Evolutionary conservation across 1,140 invertebrate species (phyloP), one percentile per base, ranked within the genome.

Genomic region (Anadara kagoshimensis): DNA sequence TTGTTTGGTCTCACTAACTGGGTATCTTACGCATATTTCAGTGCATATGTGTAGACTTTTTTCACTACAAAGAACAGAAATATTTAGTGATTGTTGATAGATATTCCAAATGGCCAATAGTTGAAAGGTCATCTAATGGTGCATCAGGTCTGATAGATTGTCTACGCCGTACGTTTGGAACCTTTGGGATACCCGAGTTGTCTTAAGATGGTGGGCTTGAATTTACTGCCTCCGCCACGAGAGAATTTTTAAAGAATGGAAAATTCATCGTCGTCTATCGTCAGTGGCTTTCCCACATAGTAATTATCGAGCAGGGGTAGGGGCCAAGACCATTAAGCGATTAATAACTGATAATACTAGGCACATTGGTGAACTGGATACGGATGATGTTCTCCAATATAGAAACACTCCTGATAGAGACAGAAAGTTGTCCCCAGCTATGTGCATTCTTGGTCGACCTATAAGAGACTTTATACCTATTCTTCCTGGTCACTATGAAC

Each of bases 101-200:
- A 58, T 82, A 82, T 47, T 73, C 62, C 10, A 80, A 82, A 57
- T 80, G 75, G 78, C 72, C 78, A 5, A 78, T 82, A 45, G 71
- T 80, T 11, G 75, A 79, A 26, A 47, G 49, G 53, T 41, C 73
- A n/a, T 14, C 11, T 2, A 43, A 61, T 57, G 76, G 78, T 5
- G 57, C 66, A 12, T 5, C 53, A 20, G 70, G 78, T 14, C 63
- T 80, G 11, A 63, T 82, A 0, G 45, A 57, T 22, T 63, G 68
- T 41, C 59, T 78, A 12, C 63, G 73, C 4, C 47, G 63, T 0
- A 76, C 64, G 24, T 82, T 80, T 64, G 74, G 73, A 0, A 82
- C 78, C 14, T 80, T 61, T 47, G 74, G 81, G 0, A 80, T 80
- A 16, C 64, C 76, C 18, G 74, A 77, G 0, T 20, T 77, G 14